Evolutionary conservation across 2,113 vertebrate species (phyloP).

Genomic region (Aleadryas rufinucha): DNA sequence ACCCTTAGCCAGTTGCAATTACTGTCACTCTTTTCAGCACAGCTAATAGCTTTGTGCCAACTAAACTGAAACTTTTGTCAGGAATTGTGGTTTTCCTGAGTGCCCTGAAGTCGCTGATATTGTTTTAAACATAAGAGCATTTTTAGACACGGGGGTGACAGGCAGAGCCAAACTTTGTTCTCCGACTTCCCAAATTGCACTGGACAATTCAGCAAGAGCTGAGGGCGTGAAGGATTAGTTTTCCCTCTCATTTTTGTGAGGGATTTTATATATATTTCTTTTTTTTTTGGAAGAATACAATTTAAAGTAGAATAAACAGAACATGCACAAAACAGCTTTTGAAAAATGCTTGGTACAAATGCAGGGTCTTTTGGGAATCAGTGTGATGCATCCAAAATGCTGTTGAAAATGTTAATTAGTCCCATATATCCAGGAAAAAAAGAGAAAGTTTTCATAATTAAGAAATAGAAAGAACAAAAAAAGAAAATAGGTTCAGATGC

Average conservation of each 20-base stretch:
- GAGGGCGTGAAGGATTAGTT: background rate
- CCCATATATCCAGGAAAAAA: background rate
- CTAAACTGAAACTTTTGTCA: constrained; percentile 8
- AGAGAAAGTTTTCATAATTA: background rate
- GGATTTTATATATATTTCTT: background rate
- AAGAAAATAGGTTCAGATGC: background rate
- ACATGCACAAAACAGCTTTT: background rate
- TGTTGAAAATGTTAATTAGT: background rate
- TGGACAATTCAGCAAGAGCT: background rate
- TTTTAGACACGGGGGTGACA: background rate
- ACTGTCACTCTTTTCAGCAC: constrained; percentile 1
- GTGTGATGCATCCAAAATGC: background rate
- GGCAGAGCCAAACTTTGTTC: background rate
- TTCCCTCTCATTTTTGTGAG: background rate
- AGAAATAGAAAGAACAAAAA: background rate
- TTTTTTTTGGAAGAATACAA: background rate
- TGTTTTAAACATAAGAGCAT: constrained; percentile 14
- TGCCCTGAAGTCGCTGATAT: background rate
- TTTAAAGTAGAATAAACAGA: background rate
- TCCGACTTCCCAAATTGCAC: background rate
- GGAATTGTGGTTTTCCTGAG: constrained; percentile 32
- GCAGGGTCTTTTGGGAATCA: background rate
- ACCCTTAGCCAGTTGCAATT: constrained; percentile 13
- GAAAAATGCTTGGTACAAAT: background rate
- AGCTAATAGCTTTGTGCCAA: constrained; percentile 22